Evolutionary conservation across 1,140 invertebrate species (phyloP), one percentile per base, ranked within the genome.

Genomic region (Aphelenchoides avenae): DNA sequence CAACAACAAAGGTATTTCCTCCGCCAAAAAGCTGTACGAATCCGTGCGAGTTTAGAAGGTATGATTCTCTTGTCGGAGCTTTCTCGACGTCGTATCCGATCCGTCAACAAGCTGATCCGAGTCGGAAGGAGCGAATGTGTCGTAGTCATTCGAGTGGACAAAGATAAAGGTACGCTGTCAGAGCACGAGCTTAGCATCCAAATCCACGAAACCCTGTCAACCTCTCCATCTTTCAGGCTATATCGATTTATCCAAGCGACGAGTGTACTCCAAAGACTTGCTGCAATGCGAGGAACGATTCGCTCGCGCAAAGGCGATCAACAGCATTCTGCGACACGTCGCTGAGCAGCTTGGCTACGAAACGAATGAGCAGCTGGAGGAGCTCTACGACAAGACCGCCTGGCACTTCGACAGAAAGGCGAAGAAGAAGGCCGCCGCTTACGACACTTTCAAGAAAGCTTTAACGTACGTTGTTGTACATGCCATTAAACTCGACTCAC

Each of bases 381-480:
- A 95, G 57, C 80, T 98, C 0, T 97, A 98, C 78, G 85, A 87
- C 66, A 91, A 91, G 73, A 98, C 94, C n/a, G 94, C 94, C 1
- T 99, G 95, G 95, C 83, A 87, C 77, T 98, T 98, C 82, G 95
- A 99, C 79, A 87, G 90, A 69, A 97, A 97, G 79, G 88, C 89
- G 73, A 96, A 93, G 76, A 95, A 91, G 77, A 89, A 91, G 77
- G 87, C 87, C 20, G 89, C 88, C 34, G 89, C 91, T 41, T 97
- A 95, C 81, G 95, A 99, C 79, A 89, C 90, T 64, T 99, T 99
- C 76, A 98, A 98, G 81, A 90, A 94, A 80, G 89, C 92, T 69
- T 92, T 97, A 44, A 83, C 87, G 91, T 94, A n/a, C n/a, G 84
- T 85, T 87, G 78, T 29, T 22, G 44, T 27, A 42, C 31, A 52